Evolutionary conservation across 2,888 invertebrate genomes (phyloP).

Genomic region (Dasysyrphus albostriatus): DNA sequence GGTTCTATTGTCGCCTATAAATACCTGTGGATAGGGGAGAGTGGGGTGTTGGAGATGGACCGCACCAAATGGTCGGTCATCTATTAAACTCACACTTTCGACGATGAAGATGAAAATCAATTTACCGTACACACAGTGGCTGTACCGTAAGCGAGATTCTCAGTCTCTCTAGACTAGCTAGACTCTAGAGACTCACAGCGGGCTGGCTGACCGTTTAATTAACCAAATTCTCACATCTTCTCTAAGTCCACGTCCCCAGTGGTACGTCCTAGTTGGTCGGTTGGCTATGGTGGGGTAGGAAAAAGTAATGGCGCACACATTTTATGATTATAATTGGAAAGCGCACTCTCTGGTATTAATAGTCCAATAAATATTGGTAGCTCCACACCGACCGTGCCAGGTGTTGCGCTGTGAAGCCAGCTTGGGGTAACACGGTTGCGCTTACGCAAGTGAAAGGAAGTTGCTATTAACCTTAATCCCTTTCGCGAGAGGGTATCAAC

Average conservation of each 20-base stretch:
- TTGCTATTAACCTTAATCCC: constrained; percentile 66
- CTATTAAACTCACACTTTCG: constrained; percentile 75
- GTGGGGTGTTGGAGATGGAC: neutral
- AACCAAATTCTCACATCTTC: constrained; percentile 74
- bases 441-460: constrained; percentile 67
- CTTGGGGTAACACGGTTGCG: constrained; percentile 54
- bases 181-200: constrained; percentile 52
- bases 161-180: too few species aligned
- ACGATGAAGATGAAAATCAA: constrained; percentile 72
- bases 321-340: constrained; percentile 76
- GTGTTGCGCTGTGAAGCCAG: constrained; percentile 38
- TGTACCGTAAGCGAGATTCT: constrained; percentile 59
- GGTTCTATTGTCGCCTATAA: constrained; percentile 69
- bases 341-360: constrained; percentile 72
- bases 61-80: constrained; percentile 60
- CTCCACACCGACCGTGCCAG: constrained; percentile 35
- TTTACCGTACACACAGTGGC: constrained; percentile 68
- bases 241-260: neutral
- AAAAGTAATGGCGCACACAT: constrained; percentile 64
- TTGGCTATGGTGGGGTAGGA: constrained; percentile 4
- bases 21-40: constrained; percentile 1
- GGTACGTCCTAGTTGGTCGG: neutral
- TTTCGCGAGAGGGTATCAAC: constrained; percentile 52
- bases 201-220: constrained; percentile 75
- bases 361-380: constrained; percentile 72